Conservation (phyloP, 2,113 vertebrate genomes). For the Cyphomyrus plagiostoma region DNA sequence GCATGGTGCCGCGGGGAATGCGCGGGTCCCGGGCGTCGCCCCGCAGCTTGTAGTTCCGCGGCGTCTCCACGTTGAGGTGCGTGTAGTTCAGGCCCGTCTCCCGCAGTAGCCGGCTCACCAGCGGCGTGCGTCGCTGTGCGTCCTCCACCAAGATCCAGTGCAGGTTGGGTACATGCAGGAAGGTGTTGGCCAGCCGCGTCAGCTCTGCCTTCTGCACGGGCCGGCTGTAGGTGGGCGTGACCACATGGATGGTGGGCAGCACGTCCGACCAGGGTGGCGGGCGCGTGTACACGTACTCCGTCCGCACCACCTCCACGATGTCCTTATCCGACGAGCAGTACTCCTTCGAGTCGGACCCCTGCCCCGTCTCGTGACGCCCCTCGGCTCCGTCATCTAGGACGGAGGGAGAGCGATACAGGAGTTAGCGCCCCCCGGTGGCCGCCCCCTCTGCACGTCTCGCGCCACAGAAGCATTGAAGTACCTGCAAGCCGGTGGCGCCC, state of each 20-base stretch:
- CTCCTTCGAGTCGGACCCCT: conserved; percentile 83
- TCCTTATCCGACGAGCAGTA: conserved; percentile 93
- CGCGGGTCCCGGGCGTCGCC: conserved; percentile 85
- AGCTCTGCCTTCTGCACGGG: conserved; percentile 96
- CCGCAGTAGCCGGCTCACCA: conserved; percentile 79
- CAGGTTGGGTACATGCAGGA: conserved; percentile 90
- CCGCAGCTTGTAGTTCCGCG: conserved; percentile 90
- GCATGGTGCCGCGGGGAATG: conserved; percentile 95
- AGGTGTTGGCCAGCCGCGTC: conserved; percentile 86
- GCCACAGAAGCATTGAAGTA: conserved; percentile 48
- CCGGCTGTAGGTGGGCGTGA: conserved; percentile 94
- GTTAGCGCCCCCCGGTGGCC: conserved; percentile 54
- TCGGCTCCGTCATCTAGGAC: conserved; percentile 81
- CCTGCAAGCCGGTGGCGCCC: conserved; percentile 63
- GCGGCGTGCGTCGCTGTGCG: conserved; percentile 76
- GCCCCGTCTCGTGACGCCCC: conserved; percentile 65
- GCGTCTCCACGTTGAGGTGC: conserved; percentile 95
- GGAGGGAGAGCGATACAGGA: conserved; percentile 52
- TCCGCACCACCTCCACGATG: conserved; percentile 98
- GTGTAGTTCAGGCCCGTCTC: conserved; percentile 97
- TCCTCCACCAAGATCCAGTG: conserved; percentile 99
- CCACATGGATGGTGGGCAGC: conserved; percentile 91
- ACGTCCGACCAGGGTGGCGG: conserved; percentile 93
- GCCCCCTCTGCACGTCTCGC: conserved; percentile 52
- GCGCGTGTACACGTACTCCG: conserved; percentile 93